Evolutionary conservation across 2,888 invertebrate genomes (phyloP), one percentile per base, ranked within the genome.

Genomic region (Chironomus riparius): DNA sequence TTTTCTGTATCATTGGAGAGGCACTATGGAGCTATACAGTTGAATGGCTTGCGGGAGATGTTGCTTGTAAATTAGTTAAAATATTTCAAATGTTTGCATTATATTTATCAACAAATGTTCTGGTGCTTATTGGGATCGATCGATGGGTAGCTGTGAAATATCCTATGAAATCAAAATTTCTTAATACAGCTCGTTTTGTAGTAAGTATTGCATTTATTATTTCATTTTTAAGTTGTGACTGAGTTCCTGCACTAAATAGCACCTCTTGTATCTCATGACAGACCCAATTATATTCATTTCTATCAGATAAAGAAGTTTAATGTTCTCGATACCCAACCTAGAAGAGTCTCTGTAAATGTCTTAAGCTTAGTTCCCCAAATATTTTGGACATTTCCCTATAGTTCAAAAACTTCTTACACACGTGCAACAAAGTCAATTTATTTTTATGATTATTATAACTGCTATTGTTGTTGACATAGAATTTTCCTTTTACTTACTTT

Each of bases 101-200:
- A 74, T 92, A 94, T 81, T 84, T 93, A 78, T 93, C 93, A 77
- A 94, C 94, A 0, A 94, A 92, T 82, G 88, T 94, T 61, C 85
- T 93, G 24, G 93, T 94, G 47, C 86, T 93, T 68, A 93, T 94
- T 79, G 93, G 93, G 12, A 87, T 93, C 68, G 94, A 94, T 81
- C 86, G 94, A 76, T 93, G 92, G 86, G 87, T 92, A 70, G 92
- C 91, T 0, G 92, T 94, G 12, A 88, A 91, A 79, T 93, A 92
- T 82, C 94, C 94, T 0, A 91, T 92, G 89, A 90, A 89, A 80
- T 86, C 87, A 2, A 74, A 74, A 22, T 68, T 65, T 62, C 79
- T 82, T 47, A 81, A 81, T 69, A 70, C 77, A 12, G n/a, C 77
- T 28, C 56, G 74, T 21, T 74, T 74, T 56, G n/a, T 74, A 12